Evolutionary conservation across 2,888 invertebrate genomes (phyloP), one percentile per base, ranked within the genome.

Genomic region (Apamea sordens): DNA sequence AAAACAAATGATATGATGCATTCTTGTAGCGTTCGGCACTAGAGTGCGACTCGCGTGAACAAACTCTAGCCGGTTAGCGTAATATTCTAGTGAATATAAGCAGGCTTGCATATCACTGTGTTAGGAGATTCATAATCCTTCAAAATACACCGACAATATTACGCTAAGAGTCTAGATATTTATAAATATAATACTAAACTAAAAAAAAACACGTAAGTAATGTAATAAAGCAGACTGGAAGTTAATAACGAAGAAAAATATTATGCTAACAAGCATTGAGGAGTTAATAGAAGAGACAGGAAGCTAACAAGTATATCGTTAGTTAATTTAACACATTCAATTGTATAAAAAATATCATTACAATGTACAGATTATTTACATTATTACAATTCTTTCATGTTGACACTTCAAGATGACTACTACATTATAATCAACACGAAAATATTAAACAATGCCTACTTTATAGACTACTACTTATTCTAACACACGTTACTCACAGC

Each of bases 1-100:
- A 96, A 96, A 96, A 95, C 95, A 97, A 97, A 97, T 97, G 97
- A 97, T 97, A 97, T 97, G 97, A 97, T 95, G 96, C 93, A 97
- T 97, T 97, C 97, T 97, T 97, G 97, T 96, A 91, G 95, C 95
- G 95, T 88, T 91, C 91, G 89, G 91, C 95, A 94, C 94, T 73
- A 59, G 86, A 81, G 94, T 94, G 94, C 95, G 88, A 93, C 81
- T 92, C 95, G 95, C 95, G 91, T 92, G 90, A 89, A 90, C 86
- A 77, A 85, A 88, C 88, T 86, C 91, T 83, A 90, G 84, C 75
- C 88, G 84, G 80, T 74, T 86, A 90, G 87, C 90, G 85, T 83
- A 92, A 89, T 91, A 93, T 89, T 88, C 86, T 84, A 68, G 83
- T 73, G 81, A 85, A 76, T 85, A 77, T 63, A 76, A 70, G 47